phyloP scores from a whole-genome alignment of 1,140 invertebrate species.

The Cydia pomonella region DNA sequence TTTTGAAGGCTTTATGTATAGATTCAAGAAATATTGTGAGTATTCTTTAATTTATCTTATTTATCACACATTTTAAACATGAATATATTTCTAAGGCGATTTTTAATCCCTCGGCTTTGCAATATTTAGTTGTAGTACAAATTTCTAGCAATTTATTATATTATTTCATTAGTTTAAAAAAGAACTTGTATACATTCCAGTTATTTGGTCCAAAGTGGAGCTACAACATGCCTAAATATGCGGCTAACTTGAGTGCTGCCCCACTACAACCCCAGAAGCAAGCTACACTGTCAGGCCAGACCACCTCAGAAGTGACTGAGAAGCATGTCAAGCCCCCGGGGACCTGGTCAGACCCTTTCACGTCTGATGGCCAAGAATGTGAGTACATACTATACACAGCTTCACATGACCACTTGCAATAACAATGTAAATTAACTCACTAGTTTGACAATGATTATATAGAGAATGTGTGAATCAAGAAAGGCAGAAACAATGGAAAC shows the following conservation, averaged over 20 bases:
- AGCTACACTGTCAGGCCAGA: constrained; percentile 40
- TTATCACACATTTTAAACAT: constrained; percentile 1
- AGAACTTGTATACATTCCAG: constrained; percentile 71
- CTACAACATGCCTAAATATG: constrained; percentile 88
- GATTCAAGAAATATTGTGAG: constrained; percentile 92
- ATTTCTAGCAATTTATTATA: too few relatives aligned
- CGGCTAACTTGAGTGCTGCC: constrained; percentile 87
- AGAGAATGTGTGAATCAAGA: background rate
- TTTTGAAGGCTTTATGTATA: constrained; percentile 87
- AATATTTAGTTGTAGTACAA: too few relatives aligned
- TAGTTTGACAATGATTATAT: constrained; percentile 6
- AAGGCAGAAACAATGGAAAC: background rate
- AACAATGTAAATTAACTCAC: constrained; percentile 23
- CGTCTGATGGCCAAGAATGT: constrained; percentile 75
- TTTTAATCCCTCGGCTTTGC: too few relatives aligned
- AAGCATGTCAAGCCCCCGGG: constrained; percentile 51
- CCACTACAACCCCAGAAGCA: constrained; percentile 89
- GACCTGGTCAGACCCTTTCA: constrained; percentile 65
- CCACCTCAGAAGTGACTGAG: constrained; percentile 47
- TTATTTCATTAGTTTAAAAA: too few relatives aligned
- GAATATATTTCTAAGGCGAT: too few relatives aligned
- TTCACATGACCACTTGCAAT: constrained; percentile 29
- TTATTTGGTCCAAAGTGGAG: constrained; percentile 90
- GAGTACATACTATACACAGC: constrained; percentile 49
- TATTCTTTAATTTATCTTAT: constrained; percentile 46